Evolutionary conservation across 2,888 invertebrate species (phyloP), one percentile per base, ranked within the genome.

Genomic region (Melanophora roralis): DNA sequence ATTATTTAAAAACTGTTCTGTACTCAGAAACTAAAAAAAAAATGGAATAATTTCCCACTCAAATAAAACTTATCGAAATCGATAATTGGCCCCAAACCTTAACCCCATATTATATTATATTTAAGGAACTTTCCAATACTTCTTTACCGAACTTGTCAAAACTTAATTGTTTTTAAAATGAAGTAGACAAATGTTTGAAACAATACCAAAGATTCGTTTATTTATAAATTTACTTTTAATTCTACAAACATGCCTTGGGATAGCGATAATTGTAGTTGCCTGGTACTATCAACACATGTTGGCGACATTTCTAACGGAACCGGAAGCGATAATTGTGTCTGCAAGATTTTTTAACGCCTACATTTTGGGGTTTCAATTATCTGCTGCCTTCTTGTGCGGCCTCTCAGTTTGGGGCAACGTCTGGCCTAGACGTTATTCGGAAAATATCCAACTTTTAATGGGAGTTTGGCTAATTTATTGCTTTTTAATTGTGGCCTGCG

Each of bases 401-500:
- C 27, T 86, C 0, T 72, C 81, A 2, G 79, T 89, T 84, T 89
- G 88, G 88, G 82, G 79, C 0, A 82, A 82, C 0, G 53, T 88
- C 14, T 88, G 87, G 88, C 73, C 51, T 3, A 77, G 86, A 6
- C 85, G 85, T 27, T 86, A 84, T 16, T 85, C 86, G 3, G 84
- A 85, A 2, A 88, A 87, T 64, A 65, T 87, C 0, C 60, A 74
- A 8, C 62, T 84, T 1, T 73, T 88, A 45, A 9, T 88, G 1
- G 77, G 81, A n/a, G 38, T 87, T 12, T 88, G 89, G 88, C 78
- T 86, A 21, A 84, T 86, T 36, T 88, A 86, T 72, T 85, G 85
- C 36, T 84, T 85, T 45, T 53, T 89, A 9, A 83, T 87, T 49
- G 74, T 86, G 2, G 51, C 84, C 7, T 85, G 86, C 14, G 89